Evolutionary conservation across 1,140 invertebrate species (phyloP).

Genomic region (Drosophila burlai): DNA sequence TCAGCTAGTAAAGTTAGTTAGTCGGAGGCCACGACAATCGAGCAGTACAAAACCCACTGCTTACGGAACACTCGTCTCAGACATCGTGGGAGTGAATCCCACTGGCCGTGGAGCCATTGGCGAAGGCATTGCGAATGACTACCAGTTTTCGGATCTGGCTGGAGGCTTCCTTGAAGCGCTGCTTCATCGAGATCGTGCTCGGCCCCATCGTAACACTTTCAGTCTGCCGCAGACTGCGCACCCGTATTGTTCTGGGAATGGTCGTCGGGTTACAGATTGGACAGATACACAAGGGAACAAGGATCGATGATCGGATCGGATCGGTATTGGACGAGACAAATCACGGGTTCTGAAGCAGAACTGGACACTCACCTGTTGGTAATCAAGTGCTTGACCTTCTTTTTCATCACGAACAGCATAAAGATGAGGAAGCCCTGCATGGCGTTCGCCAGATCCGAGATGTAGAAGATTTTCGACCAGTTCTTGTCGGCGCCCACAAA

Average conservation of each 20-base stretch:
- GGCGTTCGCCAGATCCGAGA: constrained; percentile 86
- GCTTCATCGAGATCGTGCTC: constrained; percentile 68
- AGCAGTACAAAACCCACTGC: constrained; percentile 17
- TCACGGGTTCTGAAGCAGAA: neutral
- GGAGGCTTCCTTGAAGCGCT: constrained; percentile 77
- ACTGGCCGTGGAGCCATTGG: constrained; percentile 50
- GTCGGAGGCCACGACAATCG: constrained; percentile 37
- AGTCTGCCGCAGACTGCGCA: constrained; percentile 77
- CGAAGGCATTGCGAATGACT: constrained; percentile 76
- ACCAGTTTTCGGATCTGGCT: constrained; percentile 77
- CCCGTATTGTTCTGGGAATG: constrained; percentile 69
- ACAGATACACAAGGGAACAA: constrained; percentile 9
- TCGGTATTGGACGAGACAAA: constrained; percentile 12
- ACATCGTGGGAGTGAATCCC: constrained; percentile 71
- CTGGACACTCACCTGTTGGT: constrained; percentile 85
- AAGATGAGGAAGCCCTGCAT: constrained; percentile 88
- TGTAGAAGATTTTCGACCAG: constrained; percentile 86
- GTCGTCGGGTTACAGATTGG: constrained; percentile 8
- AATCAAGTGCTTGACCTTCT: constrained; percentile 86
- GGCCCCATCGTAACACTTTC: constrained; percentile 66
- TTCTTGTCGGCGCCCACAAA: constrained; percentile 79
- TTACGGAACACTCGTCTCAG: constrained; percentile 21
- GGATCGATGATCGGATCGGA: neutral
- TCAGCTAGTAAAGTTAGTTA: constrained; percentile 15
- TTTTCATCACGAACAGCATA: constrained; percentile 88